Conservation (phyloP, 2,797 vertebrate species). For the Aeoliscus strigatus region DNA sequence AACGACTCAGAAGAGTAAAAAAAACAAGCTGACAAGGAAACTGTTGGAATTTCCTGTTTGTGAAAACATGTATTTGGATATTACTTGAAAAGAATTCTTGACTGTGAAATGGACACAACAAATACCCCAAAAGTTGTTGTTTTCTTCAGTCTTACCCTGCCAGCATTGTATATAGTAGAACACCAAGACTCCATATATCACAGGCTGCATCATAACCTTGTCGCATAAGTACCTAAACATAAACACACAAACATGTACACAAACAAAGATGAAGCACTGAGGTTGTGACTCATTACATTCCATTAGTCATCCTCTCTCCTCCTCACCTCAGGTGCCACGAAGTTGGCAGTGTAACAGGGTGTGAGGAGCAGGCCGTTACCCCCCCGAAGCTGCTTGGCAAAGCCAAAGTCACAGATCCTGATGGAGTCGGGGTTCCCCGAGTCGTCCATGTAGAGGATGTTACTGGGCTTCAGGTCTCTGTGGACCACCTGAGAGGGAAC, state of each 20-base stretch:
- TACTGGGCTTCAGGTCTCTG: conserved; percentile 96
- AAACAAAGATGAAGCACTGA: conserved; percentile 15
- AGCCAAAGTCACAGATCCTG: conserved; percentile 96
- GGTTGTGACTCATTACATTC: no score
- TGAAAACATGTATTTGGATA: no score
- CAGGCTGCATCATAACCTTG: conserved; percentile 97
- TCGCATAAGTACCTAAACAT: conserved; percentile 94
- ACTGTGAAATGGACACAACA: no score
- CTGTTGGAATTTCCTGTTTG: no score
- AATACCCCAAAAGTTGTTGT: no score
- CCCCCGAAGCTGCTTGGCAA: conserved; percentile 93
- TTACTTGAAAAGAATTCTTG: no score
- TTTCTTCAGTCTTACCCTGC: conserved; percentile 82
- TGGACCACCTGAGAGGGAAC: conserved; percentile 84
- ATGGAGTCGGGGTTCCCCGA: conserved; percentile 94
- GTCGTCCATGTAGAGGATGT: conserved; percentile 96
- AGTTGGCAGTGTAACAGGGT: conserved; percentile 97
- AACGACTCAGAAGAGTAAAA: no score
- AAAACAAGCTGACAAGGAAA: no score
- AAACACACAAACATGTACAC: conserved; percentile 8
- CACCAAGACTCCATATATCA: conserved; percentile 98
- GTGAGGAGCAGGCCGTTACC: conserved; percentile 94
- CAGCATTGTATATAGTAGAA: conserved; percentile 95
- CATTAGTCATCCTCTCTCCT: no score
- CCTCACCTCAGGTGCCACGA: conserved; percentile 94